Percentiles rank a stretch among this genome's conserved stretches.
These are phyloP conservation scores for Allobates femoralis DNA, from an alignment of 2,797 vertebrate genomes.

Conservation along the genomic window DNA sequence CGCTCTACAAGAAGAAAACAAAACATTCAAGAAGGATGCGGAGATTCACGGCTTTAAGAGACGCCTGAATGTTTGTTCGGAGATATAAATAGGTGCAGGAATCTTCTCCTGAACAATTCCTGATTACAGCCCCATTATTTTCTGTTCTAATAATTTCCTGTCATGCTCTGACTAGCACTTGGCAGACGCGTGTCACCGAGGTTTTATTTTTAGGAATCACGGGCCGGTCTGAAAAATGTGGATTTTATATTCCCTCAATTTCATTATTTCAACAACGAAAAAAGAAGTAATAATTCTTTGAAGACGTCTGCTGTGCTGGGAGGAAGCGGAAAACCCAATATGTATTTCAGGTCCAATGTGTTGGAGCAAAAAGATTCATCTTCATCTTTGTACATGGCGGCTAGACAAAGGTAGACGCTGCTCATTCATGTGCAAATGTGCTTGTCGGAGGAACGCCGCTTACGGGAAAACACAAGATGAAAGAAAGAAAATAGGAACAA, in stretches of 20 bases:
- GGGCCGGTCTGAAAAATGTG: neutral
- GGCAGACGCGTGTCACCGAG: neutral
- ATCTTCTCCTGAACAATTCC: conserved; percentile 9
- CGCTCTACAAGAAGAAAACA: too few relatives aligned
- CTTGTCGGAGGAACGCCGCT: neutral
- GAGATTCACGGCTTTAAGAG: neutral
- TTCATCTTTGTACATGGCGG: neutral
- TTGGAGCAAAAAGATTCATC: neutral
- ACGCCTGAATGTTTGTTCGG: neutral
- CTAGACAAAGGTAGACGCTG: neutral
- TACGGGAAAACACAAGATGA: too few relatives aligned
- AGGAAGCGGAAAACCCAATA: neutral
- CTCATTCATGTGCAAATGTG: conserved; percentile 22
- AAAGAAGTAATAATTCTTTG: neutral
- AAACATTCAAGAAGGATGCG: neutral
- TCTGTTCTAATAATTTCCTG: conserved; percentile 24
- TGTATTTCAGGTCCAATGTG: neutral
- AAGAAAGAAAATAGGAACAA: neutral
- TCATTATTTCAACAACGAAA: neutral
- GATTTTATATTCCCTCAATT: conserved; percentile 4
- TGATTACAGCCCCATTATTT: conserved; percentile 25
- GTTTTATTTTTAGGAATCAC: conserved; percentile 11
- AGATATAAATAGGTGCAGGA: conserved; percentile 7
- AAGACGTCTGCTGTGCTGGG: neutral
- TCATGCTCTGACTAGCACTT: conserved; percentile 6